Percentiles rank a stretch among this genome's conserved stretches.
These are phyloP conservation scores for Enoplolaimus lenunculus DNA, from an alignment of 2,888 invertebrate genomes.

Conservation along the genomic window DNA sequence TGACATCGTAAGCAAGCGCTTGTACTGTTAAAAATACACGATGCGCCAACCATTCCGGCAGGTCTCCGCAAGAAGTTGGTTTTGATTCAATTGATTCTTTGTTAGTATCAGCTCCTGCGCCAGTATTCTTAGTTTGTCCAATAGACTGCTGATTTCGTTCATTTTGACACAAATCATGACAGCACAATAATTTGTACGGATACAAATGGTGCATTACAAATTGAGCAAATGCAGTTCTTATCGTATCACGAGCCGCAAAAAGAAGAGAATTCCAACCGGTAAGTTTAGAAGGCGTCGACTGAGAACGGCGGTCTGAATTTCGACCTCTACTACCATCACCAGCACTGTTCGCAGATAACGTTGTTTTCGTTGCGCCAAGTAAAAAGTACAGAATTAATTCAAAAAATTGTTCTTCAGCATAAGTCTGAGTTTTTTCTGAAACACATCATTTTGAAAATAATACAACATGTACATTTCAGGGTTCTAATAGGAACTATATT, in stretches of 20 bases:
- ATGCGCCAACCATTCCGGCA: neutral
- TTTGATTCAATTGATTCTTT: no score
- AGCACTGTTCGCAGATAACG: neutral
- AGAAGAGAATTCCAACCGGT: neutral
- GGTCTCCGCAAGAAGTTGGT: neutral
- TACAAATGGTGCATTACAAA: neutral
- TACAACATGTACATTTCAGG: no score
- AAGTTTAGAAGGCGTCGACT: no score
- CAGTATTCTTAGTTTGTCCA: neutral
- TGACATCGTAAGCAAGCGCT: neutral
- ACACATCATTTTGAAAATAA: neutral
- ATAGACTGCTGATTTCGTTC: neutral
- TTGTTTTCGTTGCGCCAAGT: neutral
- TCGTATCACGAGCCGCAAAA: neutral
- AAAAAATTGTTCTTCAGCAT: conserved; percentile 4
- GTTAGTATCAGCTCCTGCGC: no score
- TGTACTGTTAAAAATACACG: neutral
- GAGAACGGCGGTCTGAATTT: neutral
- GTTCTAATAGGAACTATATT: no score
- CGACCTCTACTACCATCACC: neutral
- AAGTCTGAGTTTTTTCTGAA: neutral
- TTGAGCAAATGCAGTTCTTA: neutral
- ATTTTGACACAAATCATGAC: neutral
- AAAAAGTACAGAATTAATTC: neutral
- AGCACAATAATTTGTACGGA: neutral